Conservation (phyloP, 2,888 invertebrate genomes). For the Girardia tigrina region DNA sequence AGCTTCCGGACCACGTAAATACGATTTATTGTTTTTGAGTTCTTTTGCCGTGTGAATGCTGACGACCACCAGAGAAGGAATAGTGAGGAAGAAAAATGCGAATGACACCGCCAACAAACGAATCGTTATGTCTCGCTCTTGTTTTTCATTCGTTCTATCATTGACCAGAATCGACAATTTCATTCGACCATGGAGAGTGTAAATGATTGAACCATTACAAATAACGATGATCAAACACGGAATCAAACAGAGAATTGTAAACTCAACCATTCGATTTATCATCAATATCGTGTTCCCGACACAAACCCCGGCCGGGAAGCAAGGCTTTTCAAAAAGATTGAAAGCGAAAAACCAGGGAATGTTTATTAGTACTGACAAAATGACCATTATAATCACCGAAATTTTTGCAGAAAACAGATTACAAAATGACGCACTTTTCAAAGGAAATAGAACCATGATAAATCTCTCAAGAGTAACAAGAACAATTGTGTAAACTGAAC, state of each 20-base stretch:
- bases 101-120: conserved; percentile 31
- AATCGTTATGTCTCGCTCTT: conserved; percentile 24
- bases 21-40: not conserved
- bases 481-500: conserved; percentile 35
- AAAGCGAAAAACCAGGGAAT: conserved; percentile 32
- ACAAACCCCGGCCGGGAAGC: not conserved
- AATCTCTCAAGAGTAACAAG: conserved; percentile 31
- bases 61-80: conserved; percentile 27
- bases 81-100: conserved; percentile 34
- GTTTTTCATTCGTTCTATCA: not conserved
- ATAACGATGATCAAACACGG: conserved; percentile 31
- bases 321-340: not conserved
- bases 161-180: not conserved
- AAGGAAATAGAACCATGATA: conserved; percentile 30
- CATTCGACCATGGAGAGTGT: not conserved
- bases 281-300: conserved; percentile 7
- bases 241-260: conserved; percentile 25
- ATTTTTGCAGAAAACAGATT: conserved; percentile 29
- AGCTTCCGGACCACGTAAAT: conserved; percentile 25
- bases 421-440: conserved; percentile 13
- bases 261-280: conserved; percentile 31
- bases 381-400: conserved; percentile 26
- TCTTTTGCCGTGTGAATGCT: conserved; percentile 23
- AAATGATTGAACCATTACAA: conserved; percentile 29
- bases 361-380: conserved; percentile 28